phyloP scores from a whole-genome alignment of 2,888 invertebrate genomes.

The Gymnosoma rotundatum region DNA sequence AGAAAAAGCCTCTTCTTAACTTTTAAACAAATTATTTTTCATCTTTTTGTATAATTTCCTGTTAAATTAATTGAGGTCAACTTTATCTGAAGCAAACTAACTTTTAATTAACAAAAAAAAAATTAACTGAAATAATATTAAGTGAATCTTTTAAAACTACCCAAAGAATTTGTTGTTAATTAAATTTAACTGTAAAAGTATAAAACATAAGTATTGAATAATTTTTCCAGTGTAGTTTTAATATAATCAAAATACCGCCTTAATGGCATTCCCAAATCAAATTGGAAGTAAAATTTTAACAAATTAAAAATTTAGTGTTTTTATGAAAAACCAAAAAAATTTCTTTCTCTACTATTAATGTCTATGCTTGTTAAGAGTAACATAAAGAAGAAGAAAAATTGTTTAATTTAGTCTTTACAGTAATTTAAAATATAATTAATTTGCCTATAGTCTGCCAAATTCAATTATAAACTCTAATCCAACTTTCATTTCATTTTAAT shows the following conservation, averaged over 20 bases:
- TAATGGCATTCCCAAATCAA: constrained; percentile 17
- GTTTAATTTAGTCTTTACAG: constrained; percentile 36
- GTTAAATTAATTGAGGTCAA: constrained; percentile 21
- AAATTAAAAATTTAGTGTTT: constrained; percentile 24
- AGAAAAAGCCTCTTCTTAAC: constrained; percentile 6
- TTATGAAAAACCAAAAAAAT: constrained; percentile 17
- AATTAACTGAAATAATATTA: constrained; percentile 36
- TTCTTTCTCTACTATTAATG: constrained; percentile 40
- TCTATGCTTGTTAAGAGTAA: constrained; percentile 42
- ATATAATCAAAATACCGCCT: constrained; percentile 14
- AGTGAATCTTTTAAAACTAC: constrained; percentile 30
- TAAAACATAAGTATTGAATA: constrained; percentile 10
- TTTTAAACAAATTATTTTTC: constrained; percentile 10
- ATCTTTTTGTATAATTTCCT: constrained; percentile 1
- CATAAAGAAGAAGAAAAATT: neutral
- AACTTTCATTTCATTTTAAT: neutral
- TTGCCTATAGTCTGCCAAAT: constrained; percentile 45
- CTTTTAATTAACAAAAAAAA: neutral
- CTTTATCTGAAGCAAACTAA: constrained; percentile 4
- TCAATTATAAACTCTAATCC: neutral
- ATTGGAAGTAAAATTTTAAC: constrained; percentile 7
- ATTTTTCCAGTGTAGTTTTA: constrained; percentile 52
- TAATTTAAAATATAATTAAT: constrained; percentile 44
- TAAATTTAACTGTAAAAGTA: constrained; percentile 32
- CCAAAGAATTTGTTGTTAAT: constrained; percentile 59